These are phyloP conservation scores for Holotrichia oblita DNA, from an alignment of 1,140 invertebrate species.

Conservation along the genomic window DNA sequence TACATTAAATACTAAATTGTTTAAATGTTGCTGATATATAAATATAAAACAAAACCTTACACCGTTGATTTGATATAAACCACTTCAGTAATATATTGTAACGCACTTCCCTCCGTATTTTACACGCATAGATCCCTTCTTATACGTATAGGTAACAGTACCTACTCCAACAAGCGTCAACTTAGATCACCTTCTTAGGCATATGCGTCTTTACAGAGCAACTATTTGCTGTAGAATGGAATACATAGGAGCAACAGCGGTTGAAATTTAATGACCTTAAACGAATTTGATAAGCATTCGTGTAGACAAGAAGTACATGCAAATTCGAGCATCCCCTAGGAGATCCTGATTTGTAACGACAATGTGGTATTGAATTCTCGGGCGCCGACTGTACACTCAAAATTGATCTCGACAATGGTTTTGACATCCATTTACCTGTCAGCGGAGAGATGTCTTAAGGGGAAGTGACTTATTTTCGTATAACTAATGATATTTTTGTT, in stretches of 20 bases:
- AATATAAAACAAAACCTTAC: no score
- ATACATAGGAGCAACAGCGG: background rate
- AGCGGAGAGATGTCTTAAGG: background rate
- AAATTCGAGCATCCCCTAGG: constrained; percentile 17
- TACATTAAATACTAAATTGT: no score
- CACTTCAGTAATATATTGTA: no score
- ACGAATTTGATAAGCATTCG: constrained; percentile 16
- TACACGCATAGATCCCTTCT: no score
- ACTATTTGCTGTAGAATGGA: background rate
- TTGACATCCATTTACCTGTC: background rate
- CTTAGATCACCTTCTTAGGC: background rate
- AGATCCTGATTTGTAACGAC: constrained; percentile 18
- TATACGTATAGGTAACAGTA: background rate
- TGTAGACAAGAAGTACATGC: constrained; percentile 32
- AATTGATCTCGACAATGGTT: constrained; percentile 29
- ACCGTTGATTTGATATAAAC: no score
- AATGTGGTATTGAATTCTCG: constrained; percentile 26
- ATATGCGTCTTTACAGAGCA: background rate
- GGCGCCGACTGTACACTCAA: background rate
- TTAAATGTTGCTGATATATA: no score
- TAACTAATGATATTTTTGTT: no score
- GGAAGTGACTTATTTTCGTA: background rate
- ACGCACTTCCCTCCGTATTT: no score
- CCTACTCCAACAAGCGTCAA: background rate
- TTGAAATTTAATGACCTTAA: background rate